Percentiles rank a stretch among this genome's conserved stretches.
Evolutionary conservation across 2,888 invertebrate species (phyloP).

Genomic region (Ophonus ardosiacus): DNA sequence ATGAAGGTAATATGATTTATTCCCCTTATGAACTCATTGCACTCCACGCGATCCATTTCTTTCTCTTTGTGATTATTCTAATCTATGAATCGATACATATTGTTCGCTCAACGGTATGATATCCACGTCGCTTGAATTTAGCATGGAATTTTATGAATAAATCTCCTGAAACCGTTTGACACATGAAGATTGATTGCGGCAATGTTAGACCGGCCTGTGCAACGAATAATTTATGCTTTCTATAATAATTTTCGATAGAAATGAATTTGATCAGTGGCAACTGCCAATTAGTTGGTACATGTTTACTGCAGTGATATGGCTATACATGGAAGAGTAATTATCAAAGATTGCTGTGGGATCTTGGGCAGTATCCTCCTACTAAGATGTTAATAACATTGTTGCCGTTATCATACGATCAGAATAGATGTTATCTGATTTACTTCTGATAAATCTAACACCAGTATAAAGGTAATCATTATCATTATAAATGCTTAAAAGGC

Average conservation of each 20-base stretch:
- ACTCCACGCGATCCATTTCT: not conserved
- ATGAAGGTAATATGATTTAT: not conserved
- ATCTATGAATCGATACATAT: constrained; percentile 52
- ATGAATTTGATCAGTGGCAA: constrained; percentile 57
- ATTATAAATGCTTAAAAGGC: constrained; percentile 25
- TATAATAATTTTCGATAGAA: constrained; percentile 55
- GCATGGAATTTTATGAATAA: constrained; percentile 59
- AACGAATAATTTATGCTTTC: constrained; percentile 57
- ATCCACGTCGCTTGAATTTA: constrained; percentile 45
- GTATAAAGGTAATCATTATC: constrained; percentile 40
- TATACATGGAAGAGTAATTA: constrained; percentile 40
- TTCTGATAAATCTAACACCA: constrained; percentile 43
- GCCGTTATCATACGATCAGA: constrained; percentile 31
- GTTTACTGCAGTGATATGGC: constrained; percentile 16
- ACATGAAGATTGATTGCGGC: constrained; percentile 61
- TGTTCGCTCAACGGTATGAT: constrained; percentile 50
- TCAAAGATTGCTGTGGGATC: constrained; percentile 27
- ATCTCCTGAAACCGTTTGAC: constrained; percentile 57
- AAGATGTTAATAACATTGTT: constrained; percentile 24
- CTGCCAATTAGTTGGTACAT: constrained; percentile 46
- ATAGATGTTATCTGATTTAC: constrained; percentile 25
- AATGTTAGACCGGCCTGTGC: constrained; percentile 25
- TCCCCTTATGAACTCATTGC: not conserved
- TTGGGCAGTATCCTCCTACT: constrained; percentile 12
- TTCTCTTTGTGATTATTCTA: constrained; percentile 26